These are phyloP conservation scores for Chamaea fasciata DNA, from an alignment of 2,113 vertebrate species.

Conservation along the genomic window DNA sequence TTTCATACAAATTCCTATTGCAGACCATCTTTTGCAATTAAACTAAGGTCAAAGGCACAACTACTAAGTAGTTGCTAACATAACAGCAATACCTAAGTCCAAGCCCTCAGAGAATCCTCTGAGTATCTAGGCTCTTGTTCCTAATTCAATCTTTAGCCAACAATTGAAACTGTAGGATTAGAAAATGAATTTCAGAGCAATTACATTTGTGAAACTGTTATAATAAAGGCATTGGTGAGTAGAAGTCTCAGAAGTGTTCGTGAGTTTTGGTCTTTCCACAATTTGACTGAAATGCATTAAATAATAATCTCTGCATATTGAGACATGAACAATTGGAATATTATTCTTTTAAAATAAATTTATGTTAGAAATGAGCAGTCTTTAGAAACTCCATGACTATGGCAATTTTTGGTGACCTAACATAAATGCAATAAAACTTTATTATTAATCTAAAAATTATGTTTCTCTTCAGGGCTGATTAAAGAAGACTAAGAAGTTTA, in stretches of 20 bases:
- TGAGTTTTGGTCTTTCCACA: not conserved
- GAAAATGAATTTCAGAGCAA: conserved; percentile 32
- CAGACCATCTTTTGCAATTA: not conserved
- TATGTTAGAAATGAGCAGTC: not conserved
- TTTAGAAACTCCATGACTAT: not conserved
- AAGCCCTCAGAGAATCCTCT: not conserved
- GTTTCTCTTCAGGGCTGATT: not conserved
- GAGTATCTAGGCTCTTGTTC: not conserved
- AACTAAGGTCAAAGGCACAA: not conserved
- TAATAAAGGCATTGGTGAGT: conserved; percentile 24
- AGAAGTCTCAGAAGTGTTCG: conserved; percentile 22
- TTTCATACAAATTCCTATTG: not conserved
- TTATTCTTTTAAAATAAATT: not conserved
- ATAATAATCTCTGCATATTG: not conserved
- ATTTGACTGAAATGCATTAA: conserved; percentile 14
- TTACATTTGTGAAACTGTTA: conserved; percentile 38
- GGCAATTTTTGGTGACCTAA: not conserved
- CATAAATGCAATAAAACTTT: not conserved
- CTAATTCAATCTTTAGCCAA: conserved; percentile 26
- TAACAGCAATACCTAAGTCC: not conserved
- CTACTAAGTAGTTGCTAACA: not conserved
- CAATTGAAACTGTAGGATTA: conserved; percentile 33
- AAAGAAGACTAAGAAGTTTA: not conserved
- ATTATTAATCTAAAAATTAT: not conserved
- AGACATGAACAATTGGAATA: not conserved